These are phyloP conservation scores for Acleris sparsana DNA, from an alignment of 2,888 invertebrate genomes.

Conservation along the genomic window DNA sequence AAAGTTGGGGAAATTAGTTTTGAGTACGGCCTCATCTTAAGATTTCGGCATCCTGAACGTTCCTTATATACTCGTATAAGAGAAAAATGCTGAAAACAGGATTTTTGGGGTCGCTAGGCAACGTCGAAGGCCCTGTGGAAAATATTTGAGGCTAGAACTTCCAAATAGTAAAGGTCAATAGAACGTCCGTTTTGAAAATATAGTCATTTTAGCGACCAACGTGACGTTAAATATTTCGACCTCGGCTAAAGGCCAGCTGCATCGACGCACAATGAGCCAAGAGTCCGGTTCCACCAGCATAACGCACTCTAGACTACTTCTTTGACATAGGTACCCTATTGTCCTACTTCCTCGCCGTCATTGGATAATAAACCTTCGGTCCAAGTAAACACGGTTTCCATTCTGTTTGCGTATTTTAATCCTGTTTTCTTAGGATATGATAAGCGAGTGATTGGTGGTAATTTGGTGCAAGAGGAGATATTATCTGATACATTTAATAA, in stretches of 20 bases:
- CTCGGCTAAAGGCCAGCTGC: conserved; percentile 14
- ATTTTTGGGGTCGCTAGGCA: neutral
- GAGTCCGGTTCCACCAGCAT: conserved; percentile 8
- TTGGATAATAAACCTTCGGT: neutral
- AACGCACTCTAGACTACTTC: neutral
- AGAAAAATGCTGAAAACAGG: too few relatives aligned
- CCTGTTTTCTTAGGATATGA: conserved; percentile 10
- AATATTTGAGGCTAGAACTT: neutral
- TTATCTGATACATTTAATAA: too few relatives aligned
- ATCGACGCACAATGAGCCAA: conserved; percentile 6
- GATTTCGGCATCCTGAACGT: too few relatives aligned
- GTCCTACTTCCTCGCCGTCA: conserved; percentile 9
- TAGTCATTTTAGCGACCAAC: neutral
- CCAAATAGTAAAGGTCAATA: neutral
- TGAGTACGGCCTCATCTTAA: too few relatives aligned
- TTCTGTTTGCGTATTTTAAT: neutral
- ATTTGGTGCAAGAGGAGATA: too few relatives aligned
- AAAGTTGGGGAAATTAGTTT: too few relatives aligned
- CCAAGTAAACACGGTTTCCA: neutral
- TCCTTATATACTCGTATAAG: too few relatives aligned
- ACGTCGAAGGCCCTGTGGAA: neutral
- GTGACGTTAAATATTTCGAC: conserved; percentile 11
- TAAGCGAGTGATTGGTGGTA: too few relatives aligned
- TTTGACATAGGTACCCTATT: conserved; percentile 14
- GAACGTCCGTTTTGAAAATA: neutral